Conservation (phyloP, 1,140 invertebrate genomes). For the Zaprionus inermis region DNA sequence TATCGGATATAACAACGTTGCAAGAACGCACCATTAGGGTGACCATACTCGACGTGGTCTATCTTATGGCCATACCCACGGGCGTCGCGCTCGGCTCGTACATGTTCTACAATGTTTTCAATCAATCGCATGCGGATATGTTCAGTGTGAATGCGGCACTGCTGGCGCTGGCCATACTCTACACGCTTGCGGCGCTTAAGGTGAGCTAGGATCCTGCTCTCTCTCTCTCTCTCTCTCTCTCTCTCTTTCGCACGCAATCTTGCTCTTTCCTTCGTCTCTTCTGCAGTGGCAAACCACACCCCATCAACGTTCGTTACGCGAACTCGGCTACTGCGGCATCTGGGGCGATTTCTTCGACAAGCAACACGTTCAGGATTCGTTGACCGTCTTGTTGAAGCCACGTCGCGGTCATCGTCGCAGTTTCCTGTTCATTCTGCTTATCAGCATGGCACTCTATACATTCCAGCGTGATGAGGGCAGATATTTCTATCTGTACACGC, state of each 20-base stretch:
- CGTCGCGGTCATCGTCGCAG: slow-evolving; percentile 85
- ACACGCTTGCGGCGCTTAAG: slow-evolving; percentile 85
- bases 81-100: slow-evolving; percentile 88
- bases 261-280: slow-evolving; percentile 55
- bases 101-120: slow-evolving; percentile 85
- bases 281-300: slow-evolving; percentile 87
- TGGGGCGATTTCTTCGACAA: slow-evolving; percentile 89
- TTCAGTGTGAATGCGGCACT: slow-evolving; percentile 88
- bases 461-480: slow-evolving; percentile 91
- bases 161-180: slow-evolving; percentile 87
- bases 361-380: slow-evolving; percentile 87
- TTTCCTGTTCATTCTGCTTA: slow-evolving; percentile 88
- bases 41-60: slow-evolving; percentile 89
- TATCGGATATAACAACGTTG: slow-evolving; percentile 88
- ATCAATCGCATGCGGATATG: slow-evolving; percentile 88
- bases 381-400: slow-evolving; percentile 86
- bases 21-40: slow-evolving; percentile 89
- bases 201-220: slow-evolving; percentile 34
- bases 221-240: slow-evolving; percentile 3
- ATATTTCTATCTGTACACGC: slow-evolving; percentile 88
- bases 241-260: slow-evolving; percentile 62
- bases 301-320: slow-evolving; percentile 86
- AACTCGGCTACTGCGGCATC: slow-evolving; percentile 86
- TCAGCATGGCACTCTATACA: slow-evolving; percentile 90
- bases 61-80: slow-evolving; percentile 90